phyloP scores from a whole-genome alignment of 2,888 invertebrate genomes.

The Eledona agricola region DNA sequence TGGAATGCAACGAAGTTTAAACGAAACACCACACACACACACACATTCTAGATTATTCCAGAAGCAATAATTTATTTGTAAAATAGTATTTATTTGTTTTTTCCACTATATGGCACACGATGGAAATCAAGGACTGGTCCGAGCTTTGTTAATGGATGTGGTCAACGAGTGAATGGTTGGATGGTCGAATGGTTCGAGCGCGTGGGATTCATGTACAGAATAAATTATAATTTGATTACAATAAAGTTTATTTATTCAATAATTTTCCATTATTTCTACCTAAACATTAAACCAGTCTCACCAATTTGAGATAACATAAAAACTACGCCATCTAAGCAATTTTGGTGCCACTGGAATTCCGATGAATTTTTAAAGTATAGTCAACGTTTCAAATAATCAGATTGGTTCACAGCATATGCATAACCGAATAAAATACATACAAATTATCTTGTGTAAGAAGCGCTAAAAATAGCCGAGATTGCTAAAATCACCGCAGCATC shows the following conservation, averaged over 20 bases:
- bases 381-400: too few relatives aligned
- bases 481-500: too few relatives aligned
- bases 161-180: slow-evolving; percentile 27
- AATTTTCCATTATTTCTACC: slow-evolving; percentile 11
- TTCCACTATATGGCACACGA: slow-evolving; percentile 19
- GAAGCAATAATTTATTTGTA: slow-evolving; percentile 37
- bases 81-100: slow-evolving; percentile 37
- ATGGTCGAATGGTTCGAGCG: slow-evolving; percentile 13
- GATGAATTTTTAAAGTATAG: too few relatives aligned
- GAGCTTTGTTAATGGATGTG: slow-evolving; percentile 29
- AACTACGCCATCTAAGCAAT: background rate
- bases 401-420: too few relatives aligned
- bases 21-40: slow-evolving; percentile 55
- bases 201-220: slow-evolving; percentile 33
- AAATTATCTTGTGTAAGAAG: too few relatives aligned
- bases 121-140: slow-evolving; percentile 33
- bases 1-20: slow-evolving; percentile 91
- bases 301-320: slow-evolving; percentile 5
- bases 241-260: slow-evolving; percentile 28
- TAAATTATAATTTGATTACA: slow-evolving; percentile 28
- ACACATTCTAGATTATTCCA: slow-evolving; percentile 4
- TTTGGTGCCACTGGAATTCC: slow-evolving; percentile 1
- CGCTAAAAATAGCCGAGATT: too few relatives aligned
- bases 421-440: too few relatives aligned
- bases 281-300: slow-evolving; percentile 5